Evolutionary conservation across 2,113 vertebrate genomes (phyloP).

Genomic region (Scartelaos histophorus): DNA sequence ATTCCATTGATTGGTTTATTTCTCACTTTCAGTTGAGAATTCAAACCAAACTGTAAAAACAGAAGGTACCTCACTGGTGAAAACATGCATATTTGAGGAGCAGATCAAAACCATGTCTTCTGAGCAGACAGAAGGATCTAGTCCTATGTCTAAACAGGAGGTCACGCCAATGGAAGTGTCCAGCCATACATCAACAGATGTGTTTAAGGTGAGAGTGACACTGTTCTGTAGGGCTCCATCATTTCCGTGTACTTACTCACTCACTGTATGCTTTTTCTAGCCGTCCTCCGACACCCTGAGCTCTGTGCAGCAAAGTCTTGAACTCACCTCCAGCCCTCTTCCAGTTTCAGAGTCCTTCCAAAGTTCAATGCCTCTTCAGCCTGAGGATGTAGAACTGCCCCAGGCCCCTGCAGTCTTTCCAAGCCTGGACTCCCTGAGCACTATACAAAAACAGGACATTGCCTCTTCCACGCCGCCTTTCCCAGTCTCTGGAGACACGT

Average conservation of each 20-base stretch:
- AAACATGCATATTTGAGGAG: conserved; percentile 91
- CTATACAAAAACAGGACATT: conserved; percentile 92
- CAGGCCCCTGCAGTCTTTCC: conserved; percentile 83
- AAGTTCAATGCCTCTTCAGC: conserved; percentile 84
- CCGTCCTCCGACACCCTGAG: conserved; percentile 83
- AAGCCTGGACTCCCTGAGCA: conserved; percentile 81
- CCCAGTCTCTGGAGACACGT: conserved; percentile 84
- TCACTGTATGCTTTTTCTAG: conserved; percentile 26
- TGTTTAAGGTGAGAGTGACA: conserved; percentile 81
- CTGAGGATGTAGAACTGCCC: conserved; percentile 85
- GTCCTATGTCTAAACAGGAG: conserved; percentile 85
- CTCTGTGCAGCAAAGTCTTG: conserved; percentile 86
- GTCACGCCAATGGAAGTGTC: conserved; percentile 96
- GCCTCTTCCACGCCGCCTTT: conserved; percentile 81
- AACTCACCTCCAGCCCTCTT: conserved; percentile 79
- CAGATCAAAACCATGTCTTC: conserved; percentile 86
- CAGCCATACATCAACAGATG: conserved; percentile 79
- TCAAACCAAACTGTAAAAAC: conserved; percentile 88
- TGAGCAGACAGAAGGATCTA: conserved; percentile 82
- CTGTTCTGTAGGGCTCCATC: neutral
- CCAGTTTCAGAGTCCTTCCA: conserved; percentile 80
- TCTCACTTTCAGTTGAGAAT: conserved; percentile 69
- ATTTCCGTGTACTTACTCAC: conserved; percentile 5
- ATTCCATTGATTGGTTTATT: conserved; percentile 17
- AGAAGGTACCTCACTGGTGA: conserved; percentile 85